Evolutionary conservation across 2,888 invertebrate genomes (phyloP).

Genomic region (Diachrysia chrysitis): DNA sequence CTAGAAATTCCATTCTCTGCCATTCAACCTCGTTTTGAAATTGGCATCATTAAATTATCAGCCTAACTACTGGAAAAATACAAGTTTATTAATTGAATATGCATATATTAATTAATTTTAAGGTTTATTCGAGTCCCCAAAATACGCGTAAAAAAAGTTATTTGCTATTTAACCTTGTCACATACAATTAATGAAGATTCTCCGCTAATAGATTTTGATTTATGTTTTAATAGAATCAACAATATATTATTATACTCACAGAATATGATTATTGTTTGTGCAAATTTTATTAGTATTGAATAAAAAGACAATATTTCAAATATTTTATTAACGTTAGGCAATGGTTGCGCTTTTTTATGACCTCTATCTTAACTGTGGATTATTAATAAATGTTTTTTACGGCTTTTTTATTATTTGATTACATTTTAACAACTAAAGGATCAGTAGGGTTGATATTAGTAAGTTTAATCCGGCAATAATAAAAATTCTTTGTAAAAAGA

Average conservation of each 20-base stretch:
- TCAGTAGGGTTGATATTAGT: no score
- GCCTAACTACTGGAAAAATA: background rate
- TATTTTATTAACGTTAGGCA: background rate
- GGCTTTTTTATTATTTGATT: no score
- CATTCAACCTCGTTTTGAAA: background rate
- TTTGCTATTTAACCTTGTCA: slow-evolving; percentile 35
- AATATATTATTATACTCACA: slow-evolving; percentile 33
- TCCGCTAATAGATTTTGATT: slow-evolving; percentile 38
- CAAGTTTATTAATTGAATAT: slow-evolving; percentile 2
- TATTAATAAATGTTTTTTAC: no score
- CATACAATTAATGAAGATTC: slow-evolving; percentile 36
- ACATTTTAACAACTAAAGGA: no score
- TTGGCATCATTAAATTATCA: background rate
- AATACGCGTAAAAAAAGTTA: slow-evolving; percentile 31
- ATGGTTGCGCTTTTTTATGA: no score
- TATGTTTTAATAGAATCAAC: slow-evolving; percentile 36
- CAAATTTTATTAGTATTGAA: background rate
- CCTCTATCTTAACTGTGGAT: no score
- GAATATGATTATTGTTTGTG: slow-evolving; percentile 16
- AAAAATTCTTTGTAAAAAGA: no score
- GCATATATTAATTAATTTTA: slow-evolving; percentile 5
- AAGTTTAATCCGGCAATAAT: no score
- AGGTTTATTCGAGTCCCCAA: slow-evolving; percentile 20
- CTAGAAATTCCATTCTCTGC: background rate
- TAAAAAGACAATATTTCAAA: background rate